Base-by-base conservation (phyloP, 23 tunicate species). In the Trididemnum clinides region DNA sequence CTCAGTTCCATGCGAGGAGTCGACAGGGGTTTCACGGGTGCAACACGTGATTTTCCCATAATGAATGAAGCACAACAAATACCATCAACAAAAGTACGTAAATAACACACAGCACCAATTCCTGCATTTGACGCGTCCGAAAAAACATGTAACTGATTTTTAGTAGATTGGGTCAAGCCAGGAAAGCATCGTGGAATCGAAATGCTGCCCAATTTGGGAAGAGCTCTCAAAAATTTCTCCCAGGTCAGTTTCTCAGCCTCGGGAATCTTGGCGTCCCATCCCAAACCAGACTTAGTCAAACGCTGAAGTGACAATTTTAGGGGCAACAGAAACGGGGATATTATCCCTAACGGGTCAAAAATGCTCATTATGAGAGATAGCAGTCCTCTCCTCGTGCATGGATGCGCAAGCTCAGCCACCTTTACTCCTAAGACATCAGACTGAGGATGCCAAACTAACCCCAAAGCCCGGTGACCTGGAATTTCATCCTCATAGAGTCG, bases 41-140 rank as follows among this genome's bases (percentile, higher is more conserved):
- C 6, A 30, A 66, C 75, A 29, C 75, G 75, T 28, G 75, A 66
- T 66, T 66, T 66, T 10, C 37, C 75, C 37, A 66, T 66, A 66
- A 66, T 20, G 31, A 66, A 66, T 31, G 75, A 66, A 30, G 31
- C 37, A 31, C 7, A 6, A 66, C 22, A 28, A 32, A 30, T 19
- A 66, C 37, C 37, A 5, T 32, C 37, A 29, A 31, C 6, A 31
- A 29, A 66, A 29, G 37, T 66, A 5, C 75, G 75, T 37, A 66
- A 66, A 31, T 66, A 66, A 31, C 75, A 66, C 6, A 66, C 75
- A 5, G 37, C 37, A 4, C 75, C 37, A 5, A 66, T 66, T 10
- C 75, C 37, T 29, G 36, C 75, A 32, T 5, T n/a, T 6, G 37
- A 28, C 36, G 75, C 75, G 31, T 66, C 75, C 30, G 37, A 36